phyloP scores from a whole-genome alignment of 2,888 invertebrate genomes.

The Crematogaster levior region DNA sequence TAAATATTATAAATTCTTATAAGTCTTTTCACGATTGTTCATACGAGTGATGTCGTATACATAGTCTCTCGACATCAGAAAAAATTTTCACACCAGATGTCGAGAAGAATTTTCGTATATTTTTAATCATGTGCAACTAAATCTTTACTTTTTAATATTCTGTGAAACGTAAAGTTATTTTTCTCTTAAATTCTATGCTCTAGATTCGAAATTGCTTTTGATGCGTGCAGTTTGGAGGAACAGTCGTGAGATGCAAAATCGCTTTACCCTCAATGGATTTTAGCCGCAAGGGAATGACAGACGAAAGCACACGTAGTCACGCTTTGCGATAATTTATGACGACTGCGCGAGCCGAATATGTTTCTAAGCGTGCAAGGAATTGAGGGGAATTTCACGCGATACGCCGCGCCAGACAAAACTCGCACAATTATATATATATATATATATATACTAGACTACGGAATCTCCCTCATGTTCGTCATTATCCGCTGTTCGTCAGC shows the following conservation, averaged over 20 bases:
- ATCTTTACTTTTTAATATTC: neutral
- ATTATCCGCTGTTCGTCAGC: constrained; percentile 56
- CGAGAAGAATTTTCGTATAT: neutral
- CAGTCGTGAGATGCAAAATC: constrained; percentile 8
- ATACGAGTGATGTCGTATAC: neutral
- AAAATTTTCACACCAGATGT: neutral
- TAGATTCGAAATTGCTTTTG: neutral
- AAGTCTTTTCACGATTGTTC: neutral
- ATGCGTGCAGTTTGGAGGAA: neutral
- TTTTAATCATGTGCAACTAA: neutral
- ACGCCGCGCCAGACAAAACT: constrained; percentile 32
- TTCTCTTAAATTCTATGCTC: neutral
- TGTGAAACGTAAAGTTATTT: neutral
- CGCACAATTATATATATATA: too few relatives aligned
- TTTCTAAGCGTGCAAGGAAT: constrained; percentile 50
- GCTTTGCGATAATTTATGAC: constrained; percentile 45
- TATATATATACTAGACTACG: too few relatives aligned
- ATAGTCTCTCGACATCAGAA: neutral
- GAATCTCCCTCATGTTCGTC: constrained; percentile 32
- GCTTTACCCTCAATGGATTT: constrained; percentile 2
- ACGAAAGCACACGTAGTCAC: constrained; percentile 38
- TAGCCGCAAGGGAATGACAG: constrained; percentile 20
- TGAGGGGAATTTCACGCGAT: constrained; percentile 42
- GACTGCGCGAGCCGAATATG: constrained; percentile 25
- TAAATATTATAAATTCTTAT: neutral